Conservation (phyloP, 2,797 vertebrate species). For the Periparus ater region DNA sequence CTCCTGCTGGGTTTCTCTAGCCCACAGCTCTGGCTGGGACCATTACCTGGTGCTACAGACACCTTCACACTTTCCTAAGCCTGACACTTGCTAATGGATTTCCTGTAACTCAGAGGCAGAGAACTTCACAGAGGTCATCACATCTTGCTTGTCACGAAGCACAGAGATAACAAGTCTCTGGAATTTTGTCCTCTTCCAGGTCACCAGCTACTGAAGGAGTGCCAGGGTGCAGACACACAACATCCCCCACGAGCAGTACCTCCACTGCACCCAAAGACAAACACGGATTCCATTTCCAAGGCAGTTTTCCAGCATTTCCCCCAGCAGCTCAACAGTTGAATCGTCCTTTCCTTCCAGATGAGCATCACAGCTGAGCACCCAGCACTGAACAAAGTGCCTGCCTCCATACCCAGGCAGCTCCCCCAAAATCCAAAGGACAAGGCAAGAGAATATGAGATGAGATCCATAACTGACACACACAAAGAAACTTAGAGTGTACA, state of each 20-base stretch:
- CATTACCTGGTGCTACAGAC: not conserved
- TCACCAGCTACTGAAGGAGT: not conserved
- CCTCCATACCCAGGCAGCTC: not conserved
- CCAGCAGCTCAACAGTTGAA: accelerated
- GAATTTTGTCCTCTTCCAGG: not conserved
- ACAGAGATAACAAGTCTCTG: too few relatives aligned
- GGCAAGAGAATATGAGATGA: too few relatives aligned
- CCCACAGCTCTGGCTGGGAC: not conserved
- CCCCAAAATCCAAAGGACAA: not conserved
- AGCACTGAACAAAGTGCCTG: not conserved
- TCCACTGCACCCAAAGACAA: not conserved
- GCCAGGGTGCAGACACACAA: not conserved
- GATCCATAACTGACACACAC: not conserved
- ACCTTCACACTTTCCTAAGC: not conserved
- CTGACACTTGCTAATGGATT: not conserved
- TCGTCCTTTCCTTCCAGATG: not conserved
- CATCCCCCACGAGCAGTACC: not conserved
- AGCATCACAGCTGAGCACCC: not conserved
- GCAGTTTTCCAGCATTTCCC: not conserved
- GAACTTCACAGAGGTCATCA: not conserved
- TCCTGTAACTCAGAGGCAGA: not conserved
- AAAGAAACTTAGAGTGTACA: not conserved
- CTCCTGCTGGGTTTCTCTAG: not conserved
- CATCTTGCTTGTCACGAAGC: not conserved
- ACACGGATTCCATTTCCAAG: accelerated